Base-by-base conservation (phyloP, 2,888 invertebrate genomes). In the Clostera curtula region DNA sequence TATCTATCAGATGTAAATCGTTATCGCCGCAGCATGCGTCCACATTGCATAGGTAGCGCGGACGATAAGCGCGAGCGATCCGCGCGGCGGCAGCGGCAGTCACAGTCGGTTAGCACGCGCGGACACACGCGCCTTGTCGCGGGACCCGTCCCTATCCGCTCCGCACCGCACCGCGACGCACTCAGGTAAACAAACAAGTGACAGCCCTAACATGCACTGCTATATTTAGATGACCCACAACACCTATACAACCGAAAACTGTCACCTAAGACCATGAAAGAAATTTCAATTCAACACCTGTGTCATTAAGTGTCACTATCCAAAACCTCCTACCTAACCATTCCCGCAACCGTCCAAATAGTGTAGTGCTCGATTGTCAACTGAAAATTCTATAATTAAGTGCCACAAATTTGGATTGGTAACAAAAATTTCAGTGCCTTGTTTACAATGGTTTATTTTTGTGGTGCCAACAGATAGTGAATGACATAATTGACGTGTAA, bases 81-180 rank as follows among this genome's bases (percentile, higher is more conserved):
- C 22, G 13, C 14, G 50, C 43, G 54, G 52, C 56, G 48, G 52
- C 52, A 46, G 50, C 64, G 57, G 77, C 79, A 80, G 80, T 80
- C 53, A 62, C 57, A 58, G 45, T 69, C 74, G 68, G 76, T 62
- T 69, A 73, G 73, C 73, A 69, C 61, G 68, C 68, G 77, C 70
- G 80, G 71, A 59, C 69, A 75, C 69, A 76, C 82, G 82, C 76
- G 79, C 72, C 57, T 45, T 49, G 50, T 41, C 57, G 71, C 72
- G 69, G 70, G 68, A n/a, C n/a, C n/a, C n/a, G n/a, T n/a, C n/a
- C n/a, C n/a, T n/a, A n/a, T 58, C 57, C 44, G 43, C 51, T 57
- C 61, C 58, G 52, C 56, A 58, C 51, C 58, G 43, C 46, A 44
- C 44, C 54, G 49, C 54, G 47, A 51, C 64, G 40, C 53, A 57